These are phyloP conservation scores for Rhabdomys dilectus DNA, from an alignment of 2,113 vertebrate genomes.

Conservation along the genomic window DNA sequence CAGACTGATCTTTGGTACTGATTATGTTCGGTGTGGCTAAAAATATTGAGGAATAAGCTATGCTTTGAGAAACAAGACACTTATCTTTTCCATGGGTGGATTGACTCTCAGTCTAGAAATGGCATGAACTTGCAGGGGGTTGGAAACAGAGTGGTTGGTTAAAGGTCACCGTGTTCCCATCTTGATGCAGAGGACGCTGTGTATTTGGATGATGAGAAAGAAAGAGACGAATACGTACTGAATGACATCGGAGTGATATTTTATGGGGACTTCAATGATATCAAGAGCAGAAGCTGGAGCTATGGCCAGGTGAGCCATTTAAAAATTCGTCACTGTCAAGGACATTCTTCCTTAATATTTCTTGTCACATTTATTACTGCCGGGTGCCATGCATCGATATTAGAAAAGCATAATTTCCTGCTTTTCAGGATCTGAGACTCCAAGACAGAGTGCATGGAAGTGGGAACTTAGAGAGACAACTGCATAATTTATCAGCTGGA, in stretches of 20 bases:
- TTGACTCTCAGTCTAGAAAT: slow-evolving; percentile 49
- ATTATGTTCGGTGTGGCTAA: slow-evolving; percentile 37
- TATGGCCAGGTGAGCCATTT: slow-evolving; percentile 94
- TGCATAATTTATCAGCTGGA: slow-evolving; percentile 65
- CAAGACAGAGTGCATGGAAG: background rate
- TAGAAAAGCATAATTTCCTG: slow-evolving; percentile 57
- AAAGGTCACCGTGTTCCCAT: slow-evolving; percentile 60
- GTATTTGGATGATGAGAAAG: slow-evolving; percentile 91
- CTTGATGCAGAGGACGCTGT: slow-evolving; percentile 91
- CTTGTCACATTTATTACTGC: slow-evolving; percentile 60
- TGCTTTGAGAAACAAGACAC: slow-evolving; percentile 35
- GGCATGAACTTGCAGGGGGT: slow-evolving; percentile 4
- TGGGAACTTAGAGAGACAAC: slow-evolving; percentile 41
- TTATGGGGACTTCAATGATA: slow-evolving; percentile 89
- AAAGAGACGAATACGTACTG: slow-evolving; percentile 95
- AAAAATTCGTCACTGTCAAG: slow-evolving; percentile 59
- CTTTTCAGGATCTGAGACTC: slow-evolving; percentile 54
- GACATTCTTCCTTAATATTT: slow-evolving; percentile 63
- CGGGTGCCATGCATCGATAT: background rate
- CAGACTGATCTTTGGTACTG: slow-evolving; percentile 30
- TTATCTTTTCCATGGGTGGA: slow-evolving; percentile 32
- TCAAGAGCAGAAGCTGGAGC: slow-evolving; percentile 94
- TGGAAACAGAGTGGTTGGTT: slow-evolving; percentile 30
- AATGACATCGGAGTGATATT: slow-evolving; percentile 95
- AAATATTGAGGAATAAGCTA: slow-evolving; percentile 53